Percentiles rank a stretch among this genome's conserved stretches.
phyloP scores from a whole-genome alignment of 2,888 invertebrate genomes.

The Invenusta paracnida region DNA sequence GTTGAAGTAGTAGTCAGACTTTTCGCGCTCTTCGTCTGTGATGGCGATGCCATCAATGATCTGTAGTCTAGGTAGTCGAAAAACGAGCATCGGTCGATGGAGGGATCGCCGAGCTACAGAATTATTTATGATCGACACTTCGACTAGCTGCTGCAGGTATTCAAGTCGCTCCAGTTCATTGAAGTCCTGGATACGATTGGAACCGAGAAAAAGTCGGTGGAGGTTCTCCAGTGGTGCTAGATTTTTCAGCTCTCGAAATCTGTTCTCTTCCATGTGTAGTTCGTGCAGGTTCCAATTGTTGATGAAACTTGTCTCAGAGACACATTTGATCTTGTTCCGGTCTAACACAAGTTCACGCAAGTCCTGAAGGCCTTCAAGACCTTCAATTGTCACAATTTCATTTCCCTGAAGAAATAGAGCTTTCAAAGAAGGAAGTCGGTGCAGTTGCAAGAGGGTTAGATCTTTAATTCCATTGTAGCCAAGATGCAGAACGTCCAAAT shows the following conservation, averaged over 20 bases:
- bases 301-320: slow-evolving; percentile 55
- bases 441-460: slow-evolving; percentile 55
- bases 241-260: slow-evolving; percentile 51
- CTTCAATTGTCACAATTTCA: slow-evolving; percentile 58
- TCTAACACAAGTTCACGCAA: slow-evolving; percentile 59
- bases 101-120: slow-evolving; percentile 57
- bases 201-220: slow-evolving; percentile 58
- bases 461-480: slow-evolving; percentile 60
- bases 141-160: slow-evolving; percentile 52
- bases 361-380: slow-evolving; percentile 57
- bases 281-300: slow-evolving; percentile 59
- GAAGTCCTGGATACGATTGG: slow-evolving; percentile 58
- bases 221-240: slow-evolving; percentile 54
- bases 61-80: slow-evolving; percentile 54
- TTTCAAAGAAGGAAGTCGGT: slow-evolving; percentile 56
- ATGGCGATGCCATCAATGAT: slow-evolving; percentile 59
- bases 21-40: slow-evolving; percentile 58
- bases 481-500: slow-evolving; percentile 59
- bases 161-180: slow-evolving; percentile 58
- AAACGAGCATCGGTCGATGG: slow-evolving; percentile 57
- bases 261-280: slow-evolving; percentile 60
- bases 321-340: slow-evolving; percentile 57
- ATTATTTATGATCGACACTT: slow-evolving; percentile 59
- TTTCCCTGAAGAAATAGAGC: slow-evolving; percentile 60
- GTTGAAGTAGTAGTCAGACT: slow-evolving; percentile 57